Evolutionary conservation across 2,113 vertebrate genomes (phyloP).

Genomic region (Hyperopisus bebe): DNA sequence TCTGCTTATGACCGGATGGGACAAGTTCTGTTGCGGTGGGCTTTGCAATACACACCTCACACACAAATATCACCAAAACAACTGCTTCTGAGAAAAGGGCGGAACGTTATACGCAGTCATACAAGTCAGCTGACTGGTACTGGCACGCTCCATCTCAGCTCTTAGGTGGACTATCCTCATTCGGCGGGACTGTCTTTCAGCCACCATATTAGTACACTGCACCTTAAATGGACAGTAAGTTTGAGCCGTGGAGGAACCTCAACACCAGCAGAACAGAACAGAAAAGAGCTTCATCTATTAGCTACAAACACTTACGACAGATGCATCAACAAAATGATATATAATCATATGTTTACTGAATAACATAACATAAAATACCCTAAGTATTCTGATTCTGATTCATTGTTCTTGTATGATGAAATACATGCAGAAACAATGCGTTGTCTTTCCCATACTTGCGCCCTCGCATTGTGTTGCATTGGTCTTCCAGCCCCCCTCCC

Average conservation of each 20-base stretch:
- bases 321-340: neutral
- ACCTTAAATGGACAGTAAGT: neutral
- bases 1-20: neutral
- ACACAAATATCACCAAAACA: neutral
- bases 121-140: neutral
- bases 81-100: neutral
- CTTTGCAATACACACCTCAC: neutral
- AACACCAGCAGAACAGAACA: neutral
- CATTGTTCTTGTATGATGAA: neutral
- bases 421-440: neutral
- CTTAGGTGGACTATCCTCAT: neutral
- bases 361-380: neutral
- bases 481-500: neutral
- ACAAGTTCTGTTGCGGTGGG: neutral
- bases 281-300: neutral
- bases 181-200: neutral
- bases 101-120: neutral
- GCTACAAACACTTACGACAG: neutral
- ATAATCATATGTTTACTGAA: neutral
- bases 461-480: neutral
- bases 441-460: neutral
- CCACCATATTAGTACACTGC: neutral
- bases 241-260: neutral
- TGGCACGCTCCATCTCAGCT: neutral
- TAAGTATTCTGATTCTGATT: neutral